phyloP scores from a whole-genome alignment of 2,888 invertebrate species.

The Aromia moschata region DNA sequence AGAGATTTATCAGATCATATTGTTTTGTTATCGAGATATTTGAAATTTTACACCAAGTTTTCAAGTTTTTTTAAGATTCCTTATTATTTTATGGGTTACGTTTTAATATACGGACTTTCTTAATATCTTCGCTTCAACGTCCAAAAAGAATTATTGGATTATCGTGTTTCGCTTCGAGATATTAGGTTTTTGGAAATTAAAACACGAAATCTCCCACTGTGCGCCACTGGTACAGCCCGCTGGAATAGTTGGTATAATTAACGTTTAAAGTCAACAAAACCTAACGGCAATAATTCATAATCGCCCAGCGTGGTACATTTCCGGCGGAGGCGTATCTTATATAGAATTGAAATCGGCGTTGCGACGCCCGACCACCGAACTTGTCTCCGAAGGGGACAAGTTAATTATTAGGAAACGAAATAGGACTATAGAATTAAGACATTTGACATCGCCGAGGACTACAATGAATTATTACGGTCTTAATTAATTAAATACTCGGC shows the following conservation, averaged over 20 bases:
- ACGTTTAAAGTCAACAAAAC: slow-evolving; percentile 11
- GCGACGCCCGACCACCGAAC: slow-evolving; percentile 42
- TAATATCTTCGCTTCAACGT: too few relatives aligned
- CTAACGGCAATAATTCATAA: slow-evolving; percentile 32
- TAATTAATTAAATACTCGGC: slow-evolving; percentile 54
- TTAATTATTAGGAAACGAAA: slow-evolving; percentile 58
- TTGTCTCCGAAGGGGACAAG: slow-evolving; percentile 52
- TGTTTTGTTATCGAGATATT: too few relatives aligned
- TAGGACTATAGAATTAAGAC: slow-evolving; percentile 56
- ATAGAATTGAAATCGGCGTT: slow-evolving; percentile 46
- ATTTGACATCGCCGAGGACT: slow-evolving; percentile 58
- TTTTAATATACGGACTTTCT: too few relatives aligned
- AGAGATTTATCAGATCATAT: too few relatives aligned
- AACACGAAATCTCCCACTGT: too few relatives aligned
- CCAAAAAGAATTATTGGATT: too few relatives aligned
- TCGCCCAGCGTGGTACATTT: slow-evolving; percentile 28
- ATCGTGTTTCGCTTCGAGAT: too few relatives aligned
- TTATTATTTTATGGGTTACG: too few relatives aligned
- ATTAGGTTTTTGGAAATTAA: too few relatives aligned
- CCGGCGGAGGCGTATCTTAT: slow-evolving; percentile 32
- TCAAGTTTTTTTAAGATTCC: too few relatives aligned
- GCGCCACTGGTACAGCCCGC: too few relatives aligned
- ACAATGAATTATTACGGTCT: slow-evolving; percentile 56
- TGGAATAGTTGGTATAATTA: slow-evolving; percentile 11
- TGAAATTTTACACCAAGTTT: too few relatives aligned